Base-by-base conservation (phyloP, 2,797 vertebrate genomes). In the Pangasius larnaudii region DNA sequence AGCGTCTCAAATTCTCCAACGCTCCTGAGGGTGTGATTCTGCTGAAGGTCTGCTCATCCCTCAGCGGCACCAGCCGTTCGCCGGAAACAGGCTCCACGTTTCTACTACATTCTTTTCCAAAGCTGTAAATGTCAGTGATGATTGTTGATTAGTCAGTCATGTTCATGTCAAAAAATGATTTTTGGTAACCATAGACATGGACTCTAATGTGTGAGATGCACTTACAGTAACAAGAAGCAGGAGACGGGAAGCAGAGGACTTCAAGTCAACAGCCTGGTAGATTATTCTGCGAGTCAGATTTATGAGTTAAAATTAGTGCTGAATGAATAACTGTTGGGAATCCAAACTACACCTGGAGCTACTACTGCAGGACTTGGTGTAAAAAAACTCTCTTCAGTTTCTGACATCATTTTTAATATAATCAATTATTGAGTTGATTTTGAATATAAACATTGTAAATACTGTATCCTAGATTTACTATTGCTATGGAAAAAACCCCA, bases 21-120 rank as follows among this genome's bases (percentile, higher is more conserved):
- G 97, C 98, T 92, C 98, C 97, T 59, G 97, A 96, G 0, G 98
- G 19, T 80, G 56, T 59, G 97, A 96, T 0, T 98, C 97, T 85
- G 97, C 93, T 98, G 97, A 91, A 99, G 96, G 87, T 97, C 91
- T 96, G 97, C 74, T 98, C 97, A 16, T 98, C 97, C 8, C 53
- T 99, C 92, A 98, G 97, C 61, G 97, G 97, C 69, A 98, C 96
- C 90, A 99, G 98, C 93, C 98, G 98, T 0, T 80, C 74, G 18
- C 80, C 72, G 0, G 27, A 53, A 7, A 53, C n/a, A 18, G 30
- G 9, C 30, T 79, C 33, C 33, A 39, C 2, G 6, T 80, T 58
- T 39, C 53, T 51, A 51, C 13, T 77, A 1, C 49, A 1, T 51
- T 3, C 74, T 18, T 59, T 16, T 82, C 87, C 39, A 53, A 27